Evolutionary conservation across 2,888 invertebrate genomes (phyloP), one percentile per base, ranked within the genome.

Genomic region (Acanthacorydalis orientalis): DNA sequence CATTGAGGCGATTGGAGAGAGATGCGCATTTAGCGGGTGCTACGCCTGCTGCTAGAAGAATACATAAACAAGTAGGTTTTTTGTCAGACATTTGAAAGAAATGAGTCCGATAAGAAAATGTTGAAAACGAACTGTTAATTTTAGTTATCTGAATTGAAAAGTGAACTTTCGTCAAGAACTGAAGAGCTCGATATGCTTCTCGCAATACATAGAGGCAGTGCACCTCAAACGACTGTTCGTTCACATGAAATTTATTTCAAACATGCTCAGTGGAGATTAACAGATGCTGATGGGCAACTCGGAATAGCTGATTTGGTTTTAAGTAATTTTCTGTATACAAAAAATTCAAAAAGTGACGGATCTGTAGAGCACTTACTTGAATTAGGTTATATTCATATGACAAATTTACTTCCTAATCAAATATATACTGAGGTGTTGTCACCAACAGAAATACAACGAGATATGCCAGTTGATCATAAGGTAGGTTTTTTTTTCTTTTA

Each of bases 211-310:
- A 64, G 77, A 11, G 77, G 75, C 35, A 77, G 84, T 60, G 80
- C 80, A 58, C 78, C 81, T 3, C 75, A 84, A 31, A 78, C 83
- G 0, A 81, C 84, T 46, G 86, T 90, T 31, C 73, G 93, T 34
- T 80, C 84, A 1, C 87, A 86, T 56, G 91, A 97, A 70, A 96
- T 98, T 57, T 97, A 93, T 66, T 98, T 99, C 67, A 95, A 96
- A 67, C 89, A 92, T 59, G 97, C 97, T 4, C 87, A 92, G 59
- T 99, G 98, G 98, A 68, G 96, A 37, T 76, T 98, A 53, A 99
- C 97, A 0, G 96, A 98, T 64, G 84, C 87, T 1, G 97, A 98
- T 67, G 98, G 98, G 0, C 97, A 96, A 67, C 80, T 97, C 47
- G 96, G 96, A 50, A 91, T 98, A 53, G 91, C 97, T 0, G 96